A percentile compares a stretch with the other conserved stretches of the same genome.
These are phyloP conservation scores for Pygoscelis antarcticus DNA, from an alignment of 2,113 vertebrate species.

Conservation along the genomic window DNA sequence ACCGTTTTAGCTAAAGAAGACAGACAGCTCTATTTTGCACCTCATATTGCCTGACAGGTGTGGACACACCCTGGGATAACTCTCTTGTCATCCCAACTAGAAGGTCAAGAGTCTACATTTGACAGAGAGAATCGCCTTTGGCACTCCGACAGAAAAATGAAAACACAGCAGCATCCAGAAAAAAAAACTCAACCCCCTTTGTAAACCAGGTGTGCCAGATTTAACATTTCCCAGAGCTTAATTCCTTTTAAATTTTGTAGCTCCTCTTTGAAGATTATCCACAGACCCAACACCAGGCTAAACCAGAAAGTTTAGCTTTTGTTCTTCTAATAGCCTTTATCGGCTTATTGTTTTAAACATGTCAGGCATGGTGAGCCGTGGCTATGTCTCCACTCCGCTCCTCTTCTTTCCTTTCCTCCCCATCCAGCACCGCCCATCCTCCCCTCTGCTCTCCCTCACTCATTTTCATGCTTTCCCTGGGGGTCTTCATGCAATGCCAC, in stretches of 20 bases:
- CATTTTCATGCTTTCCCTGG: not conserved
- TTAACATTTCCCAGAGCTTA: slow-evolving; percentile 16
- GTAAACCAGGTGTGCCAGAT: slow-evolving; percentile 26
- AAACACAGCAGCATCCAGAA: not conserved
- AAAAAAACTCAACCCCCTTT: not conserved
- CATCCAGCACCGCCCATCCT: not conserved
- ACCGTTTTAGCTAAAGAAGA: slow-evolving; percentile 40
- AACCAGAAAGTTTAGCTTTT: slow-evolving; percentile 35
- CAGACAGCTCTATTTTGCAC: slow-evolving; percentile 35
- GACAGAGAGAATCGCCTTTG: slow-evolving; percentile 38
- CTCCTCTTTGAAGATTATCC: slow-evolving; percentile 50
- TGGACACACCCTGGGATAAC: slow-evolving; percentile 40
- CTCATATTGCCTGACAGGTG: slow-evolving; percentile 19
- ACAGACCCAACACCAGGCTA: not conserved
- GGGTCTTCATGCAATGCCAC: not conserved
- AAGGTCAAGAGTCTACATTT: slow-evolving; percentile 48
- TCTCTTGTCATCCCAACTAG: not conserved
- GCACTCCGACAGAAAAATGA: not conserved
- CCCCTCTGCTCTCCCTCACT: not conserved
- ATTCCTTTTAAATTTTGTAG: not conserved
- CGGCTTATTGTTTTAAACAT: not conserved
- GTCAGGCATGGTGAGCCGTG: not conserved
- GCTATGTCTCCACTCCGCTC: not conserved
- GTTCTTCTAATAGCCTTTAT: not conserved
- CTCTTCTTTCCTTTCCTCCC: not conserved